phyloP scores from a whole-genome alignment of 2,797 vertebrate species.

The Lagorchestes hirsutus region DNA sequence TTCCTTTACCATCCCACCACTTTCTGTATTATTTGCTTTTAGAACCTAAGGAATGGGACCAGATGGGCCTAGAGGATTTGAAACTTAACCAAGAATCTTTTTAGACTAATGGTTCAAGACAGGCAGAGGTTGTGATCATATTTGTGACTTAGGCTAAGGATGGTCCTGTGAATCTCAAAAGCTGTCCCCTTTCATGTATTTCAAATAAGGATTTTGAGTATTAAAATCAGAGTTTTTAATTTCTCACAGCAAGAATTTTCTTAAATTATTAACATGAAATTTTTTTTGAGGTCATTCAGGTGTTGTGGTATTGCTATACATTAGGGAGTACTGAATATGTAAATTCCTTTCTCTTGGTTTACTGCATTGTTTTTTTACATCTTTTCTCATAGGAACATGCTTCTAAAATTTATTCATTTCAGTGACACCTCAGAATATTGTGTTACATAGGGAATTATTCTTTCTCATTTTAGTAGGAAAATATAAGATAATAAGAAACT shows the following conservation, averaged over 20 bases:
- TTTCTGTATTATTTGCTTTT: conserved; percentile 55
- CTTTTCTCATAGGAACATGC: neutral
- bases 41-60: conserved; percentile 66
- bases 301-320: neutral
- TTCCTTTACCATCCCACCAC: conserved; percentile 55
- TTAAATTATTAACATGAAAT: neutral
- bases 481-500: neutral
- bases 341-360: neutral
- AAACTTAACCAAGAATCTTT: conserved; percentile 55
- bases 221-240: neutral
- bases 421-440: neutral
- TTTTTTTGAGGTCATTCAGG: neutral
- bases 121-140: conserved; percentile 55
- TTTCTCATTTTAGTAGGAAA: neutral
- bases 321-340: neutral
- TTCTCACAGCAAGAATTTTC: neutral
- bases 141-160: neutral
- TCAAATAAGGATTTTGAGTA: neutral
- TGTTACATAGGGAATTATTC: neutral
- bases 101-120: conserved; percentile 55
- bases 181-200: neutral
- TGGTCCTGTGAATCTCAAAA: neutral
- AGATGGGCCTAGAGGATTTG: conserved; percentile 40
- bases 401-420: neutral
- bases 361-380: neutral